Conservation (phyloP, 1,140 invertebrate genomes). For the Temnothorax nylanderi region DNA sequence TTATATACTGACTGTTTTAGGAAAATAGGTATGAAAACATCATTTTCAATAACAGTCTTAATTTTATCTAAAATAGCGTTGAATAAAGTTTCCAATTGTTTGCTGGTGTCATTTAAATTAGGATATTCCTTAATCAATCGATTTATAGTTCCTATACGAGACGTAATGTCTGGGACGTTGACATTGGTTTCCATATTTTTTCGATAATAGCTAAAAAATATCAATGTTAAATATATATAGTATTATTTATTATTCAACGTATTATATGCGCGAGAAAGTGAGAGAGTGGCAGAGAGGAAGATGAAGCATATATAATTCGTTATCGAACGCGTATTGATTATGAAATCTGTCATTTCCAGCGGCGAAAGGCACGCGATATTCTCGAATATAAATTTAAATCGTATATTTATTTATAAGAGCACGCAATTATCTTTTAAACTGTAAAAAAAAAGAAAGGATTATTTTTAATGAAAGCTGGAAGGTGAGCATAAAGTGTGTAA, state of each 20-base stretch:
- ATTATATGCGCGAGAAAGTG: neutral
- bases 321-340: neutral
- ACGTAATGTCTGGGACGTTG: slow-evolving; percentile 93
- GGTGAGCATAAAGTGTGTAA: neutral
- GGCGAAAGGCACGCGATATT: neutral
- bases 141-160: slow-evolving; percentile 90
- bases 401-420: neutral
- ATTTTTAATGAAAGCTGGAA: neutral
- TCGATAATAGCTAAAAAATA: slow-evolving; percentile 90
- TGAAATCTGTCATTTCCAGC: neutral
- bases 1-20: slow-evolving; percentile 89
- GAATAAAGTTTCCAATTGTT: slow-evolving; percentile 89
- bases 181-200: slow-evolving; percentile 96
- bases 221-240: neutral
- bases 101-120: slow-evolving; percentile 90
- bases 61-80: slow-evolving; percentile 91
- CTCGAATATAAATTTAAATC: neutral
- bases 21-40: slow-evolving; percentile 96
- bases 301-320: neutral
- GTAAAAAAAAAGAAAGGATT: neutral
- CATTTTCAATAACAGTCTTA: slow-evolving; percentile 92
- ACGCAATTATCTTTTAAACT: neutral
- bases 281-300: neutral
- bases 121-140: slow-evolving; percentile 92
- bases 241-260: neutral